These are phyloP conservation scores for Rhizoglyphus robini DNA, from an alignment of 1,140 invertebrate genomes.

Conservation along the genomic window DNA sequence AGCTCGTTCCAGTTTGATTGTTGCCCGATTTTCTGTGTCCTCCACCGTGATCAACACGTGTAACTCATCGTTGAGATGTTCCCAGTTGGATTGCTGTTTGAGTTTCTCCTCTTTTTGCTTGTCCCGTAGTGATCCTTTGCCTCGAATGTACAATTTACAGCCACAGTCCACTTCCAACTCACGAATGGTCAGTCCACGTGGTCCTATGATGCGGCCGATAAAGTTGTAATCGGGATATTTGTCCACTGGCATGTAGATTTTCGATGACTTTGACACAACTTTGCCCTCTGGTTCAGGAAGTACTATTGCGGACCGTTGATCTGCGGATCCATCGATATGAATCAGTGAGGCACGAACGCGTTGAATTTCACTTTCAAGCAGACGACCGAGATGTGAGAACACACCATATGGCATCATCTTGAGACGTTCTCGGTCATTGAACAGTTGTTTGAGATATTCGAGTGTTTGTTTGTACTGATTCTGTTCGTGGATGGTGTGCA, in stretches of 20 bases:
- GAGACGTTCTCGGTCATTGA: slow-evolving; percentile 9
- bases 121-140: not conserved
- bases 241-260: not conserved
- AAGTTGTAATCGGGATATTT: slow-evolving; percentile 2
- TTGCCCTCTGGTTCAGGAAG: slow-evolving; percentile 6
- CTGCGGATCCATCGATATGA: slow-evolving; percentile 6
- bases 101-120: slow-evolving; percentile 8
- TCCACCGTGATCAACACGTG: slow-evolving; percentile 6
- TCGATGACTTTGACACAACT: not conserved
- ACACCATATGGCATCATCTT: not conserved
- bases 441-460: slow-evolving; percentile 7
- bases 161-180: slow-evolving; percentile 16
- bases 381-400: not conserved
- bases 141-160: slow-evolving; percentile 10
- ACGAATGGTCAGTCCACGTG: slow-evolving; percentile 6
- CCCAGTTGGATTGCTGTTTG: not conserved
- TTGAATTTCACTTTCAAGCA: not conserved
- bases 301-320: not conserved
- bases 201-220: slow-evolving; percentile 2
- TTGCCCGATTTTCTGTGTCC: not conserved
- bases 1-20: slow-evolving; percentile 1
- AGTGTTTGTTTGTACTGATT: slow-evolving; percentile 1
- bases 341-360: slow-evolving; percentile 6
- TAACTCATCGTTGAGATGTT: not conserved
- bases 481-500: too few species aligned